phyloP scores from a whole-genome alignment of 1,140 invertebrate species.

The Leptoteleia sp. region DNA sequence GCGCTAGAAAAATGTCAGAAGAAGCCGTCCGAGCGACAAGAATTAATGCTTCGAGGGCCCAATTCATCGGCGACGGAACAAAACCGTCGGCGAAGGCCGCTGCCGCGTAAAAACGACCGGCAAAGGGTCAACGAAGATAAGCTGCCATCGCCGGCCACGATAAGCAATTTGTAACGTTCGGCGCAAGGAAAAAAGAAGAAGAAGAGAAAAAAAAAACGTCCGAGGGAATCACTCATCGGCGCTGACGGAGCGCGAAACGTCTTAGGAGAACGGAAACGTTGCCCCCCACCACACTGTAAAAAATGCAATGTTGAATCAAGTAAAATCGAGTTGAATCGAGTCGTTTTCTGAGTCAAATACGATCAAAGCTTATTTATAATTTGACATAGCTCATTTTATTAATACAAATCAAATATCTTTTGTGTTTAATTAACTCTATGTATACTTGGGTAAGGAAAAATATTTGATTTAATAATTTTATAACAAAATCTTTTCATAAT shows the following conservation, averaged over 20 bases:
- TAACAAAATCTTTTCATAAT: too few relatives aligned
- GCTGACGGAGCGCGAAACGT: slow-evolving; percentile 34
- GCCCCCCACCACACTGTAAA: too few relatives aligned
- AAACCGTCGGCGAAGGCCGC: slow-evolving; percentile 53
- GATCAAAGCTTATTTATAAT: too few relatives aligned
- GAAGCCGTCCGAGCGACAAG: slow-evolving; percentile 56
- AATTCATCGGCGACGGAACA: slow-evolving; percentile 64
- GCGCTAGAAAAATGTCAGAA: slow-evolving; percentile 61
- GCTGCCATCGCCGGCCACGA: slow-evolving; percentile 71
- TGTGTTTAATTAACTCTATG: too few relatives aligned
- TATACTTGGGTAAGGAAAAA: too few relatives aligned
- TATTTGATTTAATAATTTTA: too few relatives aligned
- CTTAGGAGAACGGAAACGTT: slow-evolving; percentile 67
- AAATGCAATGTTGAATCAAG: too few relatives aligned
- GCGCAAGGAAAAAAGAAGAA: slow-evolving; percentile 50
- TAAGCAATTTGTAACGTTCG: slow-evolving; percentile 80
- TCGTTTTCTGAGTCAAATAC: too few relatives aligned
- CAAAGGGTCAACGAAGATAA: slow-evolving; percentile 73
- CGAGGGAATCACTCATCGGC: slow-evolving; percentile 54
- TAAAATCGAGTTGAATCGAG: too few relatives aligned
- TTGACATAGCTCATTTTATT: too few relatives aligned
- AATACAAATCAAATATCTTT: too few relatives aligned
- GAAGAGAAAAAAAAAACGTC: too few relatives aligned
- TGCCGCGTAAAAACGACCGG: slow-evolving; percentile 64
- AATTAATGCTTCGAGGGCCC: slow-evolving; percentile 66